These are phyloP conservation scores for Anadara kagoshimensis DNA, from an alignment of 1,140 invertebrate species.

Conservation along the genomic window DNA sequence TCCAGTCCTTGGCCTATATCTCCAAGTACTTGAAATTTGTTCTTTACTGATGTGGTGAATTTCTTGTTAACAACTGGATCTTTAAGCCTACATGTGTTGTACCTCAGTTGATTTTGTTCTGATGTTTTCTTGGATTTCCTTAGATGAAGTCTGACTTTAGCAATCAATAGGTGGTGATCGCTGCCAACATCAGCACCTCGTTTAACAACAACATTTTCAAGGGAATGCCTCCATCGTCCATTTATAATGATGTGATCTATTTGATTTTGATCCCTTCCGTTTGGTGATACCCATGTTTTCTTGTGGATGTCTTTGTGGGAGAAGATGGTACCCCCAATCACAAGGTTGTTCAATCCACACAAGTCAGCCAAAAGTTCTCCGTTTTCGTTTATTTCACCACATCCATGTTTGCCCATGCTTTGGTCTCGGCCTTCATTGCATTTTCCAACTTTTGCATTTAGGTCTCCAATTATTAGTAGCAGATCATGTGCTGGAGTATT, in stretches of 20 bases:
- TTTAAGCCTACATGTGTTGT: constrained; percentile 2
- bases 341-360: constrained; percentile 30
- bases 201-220: constrained; percentile 35
- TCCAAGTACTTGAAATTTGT: constrained; percentile 10
- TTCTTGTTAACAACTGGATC: background rate
- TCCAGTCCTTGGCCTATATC: constrained; percentile 1
- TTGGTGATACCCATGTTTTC: constrained; percentile 42
- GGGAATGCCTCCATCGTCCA: constrained; percentile 29
- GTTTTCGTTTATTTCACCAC: constrained; percentile 39
- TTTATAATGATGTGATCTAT: constrained; percentile 34
- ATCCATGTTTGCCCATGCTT: constrained; percentile 42
- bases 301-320: constrained; percentile 56
- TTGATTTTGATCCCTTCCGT: constrained; percentile 36
- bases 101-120: background rate
- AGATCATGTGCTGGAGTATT: constrained; percentile 29
- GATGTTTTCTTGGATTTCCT: background rate
- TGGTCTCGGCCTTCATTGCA: constrained; percentile 33
- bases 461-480: constrained; percentile 42
- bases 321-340: constrained; percentile 86
- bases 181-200: constrained; percentile 25
- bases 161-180: constrained; percentile 32
- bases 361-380: constrained; percentile 26
- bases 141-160: constrained; percentile 22
- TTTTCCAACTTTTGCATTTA: constrained; percentile 47
- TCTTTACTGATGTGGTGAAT: background rate